Evolutionary conservation across 1,140 invertebrate genomes (phyloP), one percentile per base, ranked within the genome.

Genomic region (Chrysoperla carnea): DNA sequence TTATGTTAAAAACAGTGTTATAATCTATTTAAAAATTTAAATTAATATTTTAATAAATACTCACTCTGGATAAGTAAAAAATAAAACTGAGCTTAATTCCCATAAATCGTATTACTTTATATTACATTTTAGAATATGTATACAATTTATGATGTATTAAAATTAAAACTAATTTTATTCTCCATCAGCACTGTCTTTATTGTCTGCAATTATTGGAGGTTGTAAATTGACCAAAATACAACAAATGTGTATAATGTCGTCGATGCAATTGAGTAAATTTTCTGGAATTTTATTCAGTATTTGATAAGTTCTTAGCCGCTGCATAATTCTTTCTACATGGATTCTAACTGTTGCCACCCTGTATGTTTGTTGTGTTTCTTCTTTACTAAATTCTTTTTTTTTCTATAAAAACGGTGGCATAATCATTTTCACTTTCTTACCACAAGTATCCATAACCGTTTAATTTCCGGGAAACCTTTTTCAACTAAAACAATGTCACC

Each of bases 401-500:
- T 46, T 23, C 17, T 1, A n/a, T 8, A 38, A 36, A 45, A 55
- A 53, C 33, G 55, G 54, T 29, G 53, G 55, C 52, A 59, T 57
- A 8, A 58, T 50, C 9, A 59, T 31, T 7, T 46, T 39, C 2
- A 45, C 48, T 43, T 49, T 44, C 31, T 45, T 36, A 0, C 43
- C 39, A 23, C 17, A 3, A 3, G 17, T 23, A 23, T 23, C 17
- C 17, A 23, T 23, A 23, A 23, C 17, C 5, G 17, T 23, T 23
- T 36, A 40, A 48, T 49, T 44, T 44, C 37, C 14, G 47, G 48
- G 43, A 64, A 61, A 9, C 60, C 54, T 46, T 58, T 55, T 41
- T 63, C 60, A n/a, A 53, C 57, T 46, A 64, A 50, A 43, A 64
- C 52, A 9, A 49, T 15, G 50, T 62, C 61, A 40, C 53, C 58